These are phyloP conservation scores for Pteropus alecto DNA, from an alignment of 2,113 vertebrate genomes.

Conservation along the genomic window DNA sequence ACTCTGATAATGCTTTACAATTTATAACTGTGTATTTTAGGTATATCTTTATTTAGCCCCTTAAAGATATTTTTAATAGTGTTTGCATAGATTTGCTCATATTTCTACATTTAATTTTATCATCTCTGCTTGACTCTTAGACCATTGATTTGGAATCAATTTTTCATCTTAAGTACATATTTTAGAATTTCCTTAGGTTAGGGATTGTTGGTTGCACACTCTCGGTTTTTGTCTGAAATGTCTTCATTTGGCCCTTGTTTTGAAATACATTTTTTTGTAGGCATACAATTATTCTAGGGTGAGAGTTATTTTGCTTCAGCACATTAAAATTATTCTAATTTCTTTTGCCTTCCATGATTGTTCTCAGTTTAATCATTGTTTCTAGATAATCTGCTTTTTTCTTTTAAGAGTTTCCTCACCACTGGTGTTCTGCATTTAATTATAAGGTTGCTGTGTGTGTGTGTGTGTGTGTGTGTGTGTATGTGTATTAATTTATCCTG, in stretches of 20 bases:
- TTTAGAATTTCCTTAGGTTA: slow-evolving; percentile 7
- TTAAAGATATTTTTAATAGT: background rate
- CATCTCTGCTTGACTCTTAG: background rate
- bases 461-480: no score
- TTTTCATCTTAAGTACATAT: background rate
- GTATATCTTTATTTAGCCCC: background rate
- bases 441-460: background rate
- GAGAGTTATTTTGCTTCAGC: background rate
- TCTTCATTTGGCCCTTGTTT: slow-evolving; percentile 29
- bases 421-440: background rate
- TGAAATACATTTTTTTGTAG: slow-evolving; percentile 13
- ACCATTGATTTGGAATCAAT: background rate
- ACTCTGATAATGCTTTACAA: background rate
- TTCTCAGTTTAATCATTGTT: background rate
- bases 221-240: background rate
- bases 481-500: background rate
- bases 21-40: background rate
- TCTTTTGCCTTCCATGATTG: background rate
- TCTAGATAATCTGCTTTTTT: background rate
- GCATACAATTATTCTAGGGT: background rate
- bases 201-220: background rate
- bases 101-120: background rate
- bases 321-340: background rate
- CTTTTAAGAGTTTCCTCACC: background rate
- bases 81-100: background rate